Evolutionary conservation across 1,140 invertebrate genomes (phyloP), one percentile per base, ranked within the genome.

Genomic region (Drosophila santomea): DNA sequence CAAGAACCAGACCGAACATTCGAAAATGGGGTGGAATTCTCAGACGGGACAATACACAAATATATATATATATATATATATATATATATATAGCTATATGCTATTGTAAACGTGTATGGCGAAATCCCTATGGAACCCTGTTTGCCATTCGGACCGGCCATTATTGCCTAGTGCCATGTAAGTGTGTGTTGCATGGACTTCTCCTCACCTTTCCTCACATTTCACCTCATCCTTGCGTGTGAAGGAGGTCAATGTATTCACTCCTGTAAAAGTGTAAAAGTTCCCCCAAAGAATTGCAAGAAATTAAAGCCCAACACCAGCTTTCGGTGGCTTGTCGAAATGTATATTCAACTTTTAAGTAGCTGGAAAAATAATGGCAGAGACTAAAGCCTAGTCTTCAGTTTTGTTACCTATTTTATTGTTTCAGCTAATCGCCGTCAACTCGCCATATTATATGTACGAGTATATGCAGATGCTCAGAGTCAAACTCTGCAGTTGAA

Each of bases 111-210:
- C 35, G n/a, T 54, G 23, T 25, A 35, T 35, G 47, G 47, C 47
- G 47, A 48, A 48, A 48, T 48, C 47, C 14, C 20, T 25, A 48
- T 15, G 47, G 50, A 52, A 48, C 14, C 23, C 47, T 36, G 51
- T 58, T 28, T 41, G 60, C 20, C 63, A 35, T 50, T 63, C 56
- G 17, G 41, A 44, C 28, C 43, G 17, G 78, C 80, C 80, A 83
- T 83, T 83, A 83, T 80, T 78, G 64, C 80, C 76, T 80, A 78
- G 80, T 84, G 75, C 74, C 61, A 82, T 71, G 35, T 67, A 81
- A 81, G 78, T 81, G 78, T 80, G 77, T 80, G 72, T 67, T 54
- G 43, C 51, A 50, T 47, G 58, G n/a, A 15, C 39, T 12, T 15
- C 62, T 66, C 23, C 44, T 63, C 36, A 35, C 41, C 35, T 58